Evolutionary conservation across 2,113 vertebrate species (phyloP).

Genomic region (Gymnogyps californianus): DNA sequence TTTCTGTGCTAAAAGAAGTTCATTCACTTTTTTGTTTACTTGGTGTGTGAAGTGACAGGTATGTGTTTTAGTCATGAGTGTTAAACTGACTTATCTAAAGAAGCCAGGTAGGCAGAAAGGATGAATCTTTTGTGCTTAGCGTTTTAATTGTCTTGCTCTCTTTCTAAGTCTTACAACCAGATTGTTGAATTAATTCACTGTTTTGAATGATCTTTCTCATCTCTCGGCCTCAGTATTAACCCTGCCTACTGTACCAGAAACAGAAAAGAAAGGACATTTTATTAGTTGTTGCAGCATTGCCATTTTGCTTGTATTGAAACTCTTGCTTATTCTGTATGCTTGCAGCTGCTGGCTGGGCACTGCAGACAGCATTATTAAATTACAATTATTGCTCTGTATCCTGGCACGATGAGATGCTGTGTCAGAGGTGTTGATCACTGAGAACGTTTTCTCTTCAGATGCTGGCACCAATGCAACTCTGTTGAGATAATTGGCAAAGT

Average conservation of each 20-base stretch:
- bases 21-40: background rate
- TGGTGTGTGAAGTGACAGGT: background rate
- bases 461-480: background rate
- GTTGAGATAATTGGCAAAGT: background rate
- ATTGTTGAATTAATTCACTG: background rate
- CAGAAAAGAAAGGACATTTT: slow-evolving; percentile 17
- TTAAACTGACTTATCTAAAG: background rate
- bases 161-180: background rate
- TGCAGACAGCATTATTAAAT: slow-evolving; percentile 61
- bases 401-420: slow-evolving; percentile 16
- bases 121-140: background rate
- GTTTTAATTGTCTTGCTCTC: background rate
- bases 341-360: slow-evolving; percentile 26
- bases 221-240: background rate
- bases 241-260: slow-evolving; percentile 24
- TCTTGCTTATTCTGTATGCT: slow-evolving; percentile 50
- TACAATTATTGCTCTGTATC: slow-evolving; percentile 51
- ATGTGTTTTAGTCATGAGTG: background rate
- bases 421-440: slow-evolving; percentile 29
- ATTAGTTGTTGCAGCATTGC: slow-evolving; percentile 25
- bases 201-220: slow-evolving; percentile 3
- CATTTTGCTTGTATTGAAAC: slow-evolving; percentile 25
- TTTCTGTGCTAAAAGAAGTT: background rate
- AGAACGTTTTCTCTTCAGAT: background rate
- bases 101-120: background rate